These are phyloP conservation scores for Phortica variegata DNA, from an alignment of 1,140 invertebrate genomes.

Conservation along the genomic window DNA sequence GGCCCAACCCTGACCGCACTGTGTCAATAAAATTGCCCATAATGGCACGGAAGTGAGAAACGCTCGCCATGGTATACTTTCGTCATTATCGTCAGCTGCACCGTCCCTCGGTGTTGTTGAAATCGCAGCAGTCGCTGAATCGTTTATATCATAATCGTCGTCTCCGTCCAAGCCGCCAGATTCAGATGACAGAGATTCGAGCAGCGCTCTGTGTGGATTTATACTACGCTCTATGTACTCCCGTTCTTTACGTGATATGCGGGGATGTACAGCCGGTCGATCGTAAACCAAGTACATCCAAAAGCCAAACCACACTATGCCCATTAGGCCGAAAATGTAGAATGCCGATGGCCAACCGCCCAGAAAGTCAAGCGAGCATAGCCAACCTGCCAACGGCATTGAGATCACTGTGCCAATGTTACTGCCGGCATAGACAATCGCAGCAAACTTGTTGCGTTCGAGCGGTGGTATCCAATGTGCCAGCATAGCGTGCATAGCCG, in stretches of 20 bases:
- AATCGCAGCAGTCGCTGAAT: too few species aligned
- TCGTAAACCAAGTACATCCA: slow-evolving; percentile 76
- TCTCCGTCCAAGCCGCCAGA: neutral
- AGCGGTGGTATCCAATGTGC: slow-evolving; percentile 79
- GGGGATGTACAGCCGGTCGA: slow-evolving; percentile 74
- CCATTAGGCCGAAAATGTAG: slow-evolving; percentile 74
- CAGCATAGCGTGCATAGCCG: slow-evolving; percentile 79
- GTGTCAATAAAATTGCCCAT: slow-evolving; percentile 84
- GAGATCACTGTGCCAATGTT: slow-evolving; percentile 73
- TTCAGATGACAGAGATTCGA: slow-evolving; percentile 1
- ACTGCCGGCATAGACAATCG: slow-evolving; percentile 74
- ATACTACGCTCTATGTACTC: slow-evolving; percentile 68
- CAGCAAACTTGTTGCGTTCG: slow-evolving; percentile 78
- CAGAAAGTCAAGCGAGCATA: slow-evolving; percentile 67
- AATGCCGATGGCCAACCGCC: slow-evolving; percentile 79
- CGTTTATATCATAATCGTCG: slow-evolving; percentile 2
- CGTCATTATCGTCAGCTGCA: neutral
- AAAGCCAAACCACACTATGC: slow-evolving; percentile 76
- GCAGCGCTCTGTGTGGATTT: slow-evolving; percentile 31
- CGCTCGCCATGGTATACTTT: slow-evolving; percentile 68
- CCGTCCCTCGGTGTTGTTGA: slow-evolving; percentile 11
- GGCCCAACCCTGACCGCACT: slow-evolving; percentile 91
- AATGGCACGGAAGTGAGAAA: slow-evolving; percentile 80
- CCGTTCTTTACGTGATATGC: slow-evolving; percentile 71
- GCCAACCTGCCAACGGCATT: slow-evolving; percentile 71